A percentile compares a stretch with the other conserved stretches of the same genome.
Conservation (phyloP, 2,113 vertebrate genomes). For the Ibidorhyncha struthersii region DNA sequence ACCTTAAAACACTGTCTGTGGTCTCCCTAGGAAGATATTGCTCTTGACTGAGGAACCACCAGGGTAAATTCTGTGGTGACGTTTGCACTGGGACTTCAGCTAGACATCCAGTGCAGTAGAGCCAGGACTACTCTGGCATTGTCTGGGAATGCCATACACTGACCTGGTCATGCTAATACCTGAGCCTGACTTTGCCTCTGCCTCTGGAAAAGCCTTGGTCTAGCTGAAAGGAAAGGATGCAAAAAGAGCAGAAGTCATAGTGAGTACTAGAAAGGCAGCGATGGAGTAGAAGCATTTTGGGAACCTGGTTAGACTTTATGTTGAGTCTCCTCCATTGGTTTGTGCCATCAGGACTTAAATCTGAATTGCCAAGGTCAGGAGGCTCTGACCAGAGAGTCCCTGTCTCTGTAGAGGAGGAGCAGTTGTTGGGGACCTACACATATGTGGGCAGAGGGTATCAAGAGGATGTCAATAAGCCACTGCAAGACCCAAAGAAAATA, state of each 20-base stretch:
- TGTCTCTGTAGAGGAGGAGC: neutral
- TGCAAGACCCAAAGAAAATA: neutral
- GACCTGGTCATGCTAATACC: neutral
- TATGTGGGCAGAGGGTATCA: neutral
- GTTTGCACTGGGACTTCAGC: neutral
- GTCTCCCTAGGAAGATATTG: neutral
- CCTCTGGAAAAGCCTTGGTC: neutral
- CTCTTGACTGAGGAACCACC: neutral
- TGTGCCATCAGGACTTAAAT: neutral
- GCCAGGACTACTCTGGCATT: neutral
- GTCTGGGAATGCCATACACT: neutral
- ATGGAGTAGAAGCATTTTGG: neutral
- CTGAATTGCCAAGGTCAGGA: neutral
- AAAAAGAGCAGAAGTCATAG: neutral
- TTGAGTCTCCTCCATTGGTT: neutral
- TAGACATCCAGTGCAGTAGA: accelerated
- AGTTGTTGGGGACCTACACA: neutral
- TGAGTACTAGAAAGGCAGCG: neutral
- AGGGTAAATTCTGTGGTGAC: neutral
- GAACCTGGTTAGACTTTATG: neutral
- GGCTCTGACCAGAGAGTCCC: neutral
- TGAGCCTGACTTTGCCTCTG: neutral
- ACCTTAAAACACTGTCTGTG: neutral
- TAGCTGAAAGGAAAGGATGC: neutral
- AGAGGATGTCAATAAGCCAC: neutral